Conservation (phyloP, 2,888 invertebrate genomes). For the Dryobota labecula region DNA sequence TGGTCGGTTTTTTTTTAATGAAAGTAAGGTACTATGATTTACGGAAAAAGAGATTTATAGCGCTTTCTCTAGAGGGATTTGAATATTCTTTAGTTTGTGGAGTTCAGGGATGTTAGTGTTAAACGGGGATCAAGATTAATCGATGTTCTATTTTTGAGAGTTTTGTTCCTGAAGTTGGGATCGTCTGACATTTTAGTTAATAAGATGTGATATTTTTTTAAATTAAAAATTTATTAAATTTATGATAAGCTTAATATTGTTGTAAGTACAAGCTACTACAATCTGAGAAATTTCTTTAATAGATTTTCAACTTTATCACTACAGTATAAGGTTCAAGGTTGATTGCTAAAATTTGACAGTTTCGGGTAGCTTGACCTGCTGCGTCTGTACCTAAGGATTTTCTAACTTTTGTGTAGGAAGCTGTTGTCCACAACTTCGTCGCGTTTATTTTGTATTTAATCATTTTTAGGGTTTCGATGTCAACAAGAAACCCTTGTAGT, state of each 20-base stretch:
- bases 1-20: slow-evolving; percentile 30
- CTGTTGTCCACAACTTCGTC: no score
- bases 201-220: not conserved
- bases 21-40: slow-evolving; percentile 52
- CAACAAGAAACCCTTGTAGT: no score
- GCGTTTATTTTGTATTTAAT: no score
- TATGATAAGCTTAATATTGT: not conserved
- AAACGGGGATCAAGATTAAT: slow-evolving; percentile 29
- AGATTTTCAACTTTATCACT: no score
- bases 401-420: no score
- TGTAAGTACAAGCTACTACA: no score
- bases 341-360: no score
- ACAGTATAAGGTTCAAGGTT: no score
- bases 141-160: slow-evolving; percentile 5
- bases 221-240: not conserved
- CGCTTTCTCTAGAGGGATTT: slow-evolving; percentile 32
- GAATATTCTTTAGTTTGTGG: slow-evolving; percentile 44
- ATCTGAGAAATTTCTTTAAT: no score
- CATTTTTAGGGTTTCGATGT: no score
- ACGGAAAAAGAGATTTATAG: slow-evolving; percentile 61
- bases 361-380: no score
- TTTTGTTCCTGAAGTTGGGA: not conserved
- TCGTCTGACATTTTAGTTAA: not conserved
- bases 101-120: slow-evolving; percentile 29
- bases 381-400: no score